phyloP scores from a whole-genome alignment of 2,113 vertebrate species.

The Onychostoma macrolepis region DNA sequence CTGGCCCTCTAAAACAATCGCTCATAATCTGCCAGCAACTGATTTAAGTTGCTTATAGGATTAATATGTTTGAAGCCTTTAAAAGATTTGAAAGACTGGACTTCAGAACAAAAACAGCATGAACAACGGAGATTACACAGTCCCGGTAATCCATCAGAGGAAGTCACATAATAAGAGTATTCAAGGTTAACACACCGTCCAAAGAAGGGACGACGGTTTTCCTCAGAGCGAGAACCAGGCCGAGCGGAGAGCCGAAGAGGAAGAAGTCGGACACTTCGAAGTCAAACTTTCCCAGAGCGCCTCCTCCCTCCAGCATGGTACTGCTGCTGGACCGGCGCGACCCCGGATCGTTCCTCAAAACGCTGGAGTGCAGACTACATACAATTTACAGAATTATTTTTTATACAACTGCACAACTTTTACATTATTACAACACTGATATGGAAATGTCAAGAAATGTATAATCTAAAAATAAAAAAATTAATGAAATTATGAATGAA shows the following conservation, averaged over 20 bases:
- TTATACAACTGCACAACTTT: background rate
- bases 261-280: slow-evolving; percentile 97
- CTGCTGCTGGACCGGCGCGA: slow-evolving; percentile 90
- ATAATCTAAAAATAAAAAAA: too few relatives aligned
- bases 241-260: slow-evolving; percentile 93
- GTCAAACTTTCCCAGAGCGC: slow-evolving; percentile 84
- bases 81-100: background rate
- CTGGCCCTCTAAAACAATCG: background rate
- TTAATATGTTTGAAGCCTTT: slow-evolving; percentile 11
- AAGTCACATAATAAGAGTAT: background rate
- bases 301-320: slow-evolving; percentile 86
- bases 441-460: background rate
- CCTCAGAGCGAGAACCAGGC: slow-evolving; percentile 94
- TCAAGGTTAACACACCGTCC: slow-evolving; percentile 77
- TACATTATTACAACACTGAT: background rate
- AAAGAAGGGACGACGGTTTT: slow-evolving; percentile 89
- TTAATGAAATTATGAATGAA: too few relatives aligned
- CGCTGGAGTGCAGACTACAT: slow-evolving; percentile 88
- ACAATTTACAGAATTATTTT: background rate
- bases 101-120: background rate
- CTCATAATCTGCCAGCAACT: background rate
- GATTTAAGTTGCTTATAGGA: background rate
- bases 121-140: background rate
- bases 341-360: slow-evolving; percentile 83
- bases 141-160: background rate